Conservation (phyloP, 2,113 vertebrate genomes). For the Pseudopipra pipra region DNA sequence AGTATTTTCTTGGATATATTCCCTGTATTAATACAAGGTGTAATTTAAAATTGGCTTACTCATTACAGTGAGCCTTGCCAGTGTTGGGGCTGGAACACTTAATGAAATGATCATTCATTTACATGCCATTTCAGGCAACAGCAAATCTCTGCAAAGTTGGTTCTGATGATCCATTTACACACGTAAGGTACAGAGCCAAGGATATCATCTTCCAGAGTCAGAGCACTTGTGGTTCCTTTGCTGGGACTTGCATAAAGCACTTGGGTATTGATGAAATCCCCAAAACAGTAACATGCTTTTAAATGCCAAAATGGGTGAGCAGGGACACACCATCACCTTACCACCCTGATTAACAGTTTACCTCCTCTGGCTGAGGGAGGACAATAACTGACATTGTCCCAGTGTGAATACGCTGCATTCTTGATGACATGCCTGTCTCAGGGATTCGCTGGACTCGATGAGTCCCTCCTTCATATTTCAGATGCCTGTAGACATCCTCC, state of each 20-base stretch:
- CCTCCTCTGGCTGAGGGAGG: conserved; percentile 87
- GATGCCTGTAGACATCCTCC: conserved; percentile 80
- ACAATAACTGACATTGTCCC: conserved; percentile 93
- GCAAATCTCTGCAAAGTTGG: neutral
- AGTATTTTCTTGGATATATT: neutral
- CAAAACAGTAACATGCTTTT: neutral
- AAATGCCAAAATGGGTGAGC: neutral
- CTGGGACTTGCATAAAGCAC: neutral
- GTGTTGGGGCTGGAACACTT: neutral
- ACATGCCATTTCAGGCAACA: neutral
- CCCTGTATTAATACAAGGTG: neutral
- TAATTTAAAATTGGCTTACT: neutral
- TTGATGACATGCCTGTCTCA: conserved; percentile 87
- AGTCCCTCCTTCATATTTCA: conserved; percentile 92
- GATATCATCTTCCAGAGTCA: neutral
- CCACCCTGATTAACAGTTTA: conserved; percentile 13
- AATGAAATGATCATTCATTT: neutral
- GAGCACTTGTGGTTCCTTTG: neutral
- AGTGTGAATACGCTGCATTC: conserved; percentile 97
- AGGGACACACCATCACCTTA: neutral
- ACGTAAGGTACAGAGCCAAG: neutral
- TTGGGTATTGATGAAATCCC: neutral
- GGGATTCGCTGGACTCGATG: conserved; percentile 95
- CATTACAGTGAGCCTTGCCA: neutral
- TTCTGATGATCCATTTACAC: neutral